phyloP scores from a whole-genome alignment of 2,113 vertebrate species.

The human region GRCh38 chr14:43841001-43841500 shows the following conservation, averaged over 20 bases:
- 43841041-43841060: too few relatives aligned
- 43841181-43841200: not conserved
- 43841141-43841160: not conserved
- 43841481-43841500: not conserved
- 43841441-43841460: not conserved
- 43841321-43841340: not conserved
- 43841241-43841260: not conserved
- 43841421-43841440: not conserved
- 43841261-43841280: not conserved
- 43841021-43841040: too few relatives aligned
- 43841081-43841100: not conserved
- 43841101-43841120: not conserved
- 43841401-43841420: not conserved
- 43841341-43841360: not conserved
- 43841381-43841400: not conserved
- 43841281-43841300: not conserved
- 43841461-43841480: not conserved
- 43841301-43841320: not conserved
- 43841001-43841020: too few relatives aligned
- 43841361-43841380: not conserved
- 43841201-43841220: not conserved
- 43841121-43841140: not conserved
- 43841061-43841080: not conserved
- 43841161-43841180: not conserved
- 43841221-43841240: not conserved